Evolutionary conservation across 2,888 invertebrate species (phyloP), one percentile per base, ranked within the genome.

Genomic region (Dicroscelio sp.): DNA sequence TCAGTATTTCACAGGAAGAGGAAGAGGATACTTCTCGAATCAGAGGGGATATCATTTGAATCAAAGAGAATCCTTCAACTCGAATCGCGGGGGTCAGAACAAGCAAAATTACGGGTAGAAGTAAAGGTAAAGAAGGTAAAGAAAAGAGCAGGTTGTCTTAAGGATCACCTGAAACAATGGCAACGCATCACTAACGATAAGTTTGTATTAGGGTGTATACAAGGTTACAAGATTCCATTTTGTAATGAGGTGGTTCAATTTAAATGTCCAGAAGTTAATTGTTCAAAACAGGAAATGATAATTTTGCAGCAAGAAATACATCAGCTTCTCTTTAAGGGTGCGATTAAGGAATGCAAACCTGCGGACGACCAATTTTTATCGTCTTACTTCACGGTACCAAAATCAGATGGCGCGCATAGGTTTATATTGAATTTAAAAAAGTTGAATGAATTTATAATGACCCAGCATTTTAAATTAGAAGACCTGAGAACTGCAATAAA

Each of bases 381-480:
- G n/a, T 23, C 52, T 20, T 27, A 10, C 14, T 52, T 60, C 10
- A 60, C 60, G 8, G 73, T 52, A 2, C 52, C 52, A 30, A 52
- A 73, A 52, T n/a, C 52, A 6, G 52, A 73, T 30, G 73, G 27
- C 3, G 48, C 73, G 14, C 73, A 25, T 35, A 84, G 79, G 55
- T 90, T 91, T 31, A 92, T 93, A 27, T 63, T 93, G 25, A 93
- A 94, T 55, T 79, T 94, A 6, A 90, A 90, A 60, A 52, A 90
- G 10, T 75, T 92, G 31, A 89, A 92, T 65, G 67, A 38, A 2
- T 92, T 86, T 33, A 76, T 78, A 35, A 14, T 1, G 3, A 63
- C 78, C 3, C 43, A 82, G 10, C 93, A 93, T 73, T 94, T 93
- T 88, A 93, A 94, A 79, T 35, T 93, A 6, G 94, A 93, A 58